A percentile compares a stretch with the other conserved stretches of the same genome.
Conservation (phyloP, 2,888 invertebrate genomes). For the Tachina lurida region DNA sequence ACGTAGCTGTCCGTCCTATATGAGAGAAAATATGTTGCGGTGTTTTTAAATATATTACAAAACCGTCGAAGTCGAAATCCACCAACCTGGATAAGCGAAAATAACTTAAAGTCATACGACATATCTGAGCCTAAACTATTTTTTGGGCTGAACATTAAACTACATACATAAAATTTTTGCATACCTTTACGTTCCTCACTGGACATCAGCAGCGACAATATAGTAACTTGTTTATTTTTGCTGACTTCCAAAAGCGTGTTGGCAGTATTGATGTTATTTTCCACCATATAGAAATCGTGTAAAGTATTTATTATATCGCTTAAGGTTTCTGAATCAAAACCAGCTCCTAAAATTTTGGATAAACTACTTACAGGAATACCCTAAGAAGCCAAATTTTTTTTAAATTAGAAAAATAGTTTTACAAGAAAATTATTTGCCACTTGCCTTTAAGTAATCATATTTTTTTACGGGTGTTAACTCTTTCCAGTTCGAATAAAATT, state of each 20-base stretch:
- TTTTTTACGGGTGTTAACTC: slow-evolving; percentile 79
- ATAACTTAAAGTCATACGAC: not conserved
- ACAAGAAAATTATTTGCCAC: not conserved
- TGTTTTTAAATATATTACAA: no score
- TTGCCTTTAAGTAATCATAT: slow-evolving; percentile 80
- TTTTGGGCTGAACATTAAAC: no score
- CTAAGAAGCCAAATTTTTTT: slow-evolving; percentile 64
- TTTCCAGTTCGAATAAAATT: slow-evolving; percentile 82
- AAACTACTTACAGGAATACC: slow-evolving; percentile 78
- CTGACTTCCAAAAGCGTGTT: slow-evolving; percentile 78
- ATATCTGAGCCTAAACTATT: not conserved
- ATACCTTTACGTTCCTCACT: slow-evolving; percentile 78
- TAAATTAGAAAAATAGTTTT: not conserved
- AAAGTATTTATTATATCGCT: slow-evolving; percentile 77
- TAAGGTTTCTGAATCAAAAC: slow-evolving; percentile 80
- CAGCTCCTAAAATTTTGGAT: slow-evolving; percentile 81
- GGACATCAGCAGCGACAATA: slow-evolving; percentile 80
- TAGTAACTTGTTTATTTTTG: slow-evolving; percentile 79
- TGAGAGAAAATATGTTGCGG: no score
- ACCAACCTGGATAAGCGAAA: no score
- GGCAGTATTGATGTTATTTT: slow-evolving; percentile 76
- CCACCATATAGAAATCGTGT: slow-evolving; percentile 77
- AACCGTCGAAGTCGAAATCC: no score
- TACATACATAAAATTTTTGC: slow-evolving; percentile 1
- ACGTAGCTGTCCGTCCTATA: no score